Base-by-base conservation (phyloP, 1,140 invertebrate species). In the Leptestheria dahalacensis region DNA sequence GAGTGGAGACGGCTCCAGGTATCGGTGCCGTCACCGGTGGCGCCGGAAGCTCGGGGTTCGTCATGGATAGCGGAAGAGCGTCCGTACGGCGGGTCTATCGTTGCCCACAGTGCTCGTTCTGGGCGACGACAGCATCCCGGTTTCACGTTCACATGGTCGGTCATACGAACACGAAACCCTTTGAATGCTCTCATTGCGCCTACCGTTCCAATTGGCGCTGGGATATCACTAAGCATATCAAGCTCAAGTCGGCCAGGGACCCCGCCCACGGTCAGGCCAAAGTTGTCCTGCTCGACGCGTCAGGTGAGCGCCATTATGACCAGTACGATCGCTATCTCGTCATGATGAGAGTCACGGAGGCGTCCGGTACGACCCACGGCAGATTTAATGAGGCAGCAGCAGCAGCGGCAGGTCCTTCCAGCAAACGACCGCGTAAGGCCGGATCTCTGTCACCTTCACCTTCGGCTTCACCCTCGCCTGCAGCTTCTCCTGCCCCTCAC, bases 221-320 rank as follows among this genome's bases (percentile, higher is more conserved):
- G 90, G 90, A 93, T 73, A 91, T 97, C 61, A 92, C 88, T 48
- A 95, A 95, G 74, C 92, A 96, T 71, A 94, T 95, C 59, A 84
- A 88, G 69, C 74, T 92, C 65, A 92, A 91, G 76, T 83, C 84
- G 15, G 83, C 83, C 15, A 76, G 86, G 59, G 90, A 93, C 75
- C 78, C 80, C 57, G 80, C 81, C 46, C 87, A 93, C 70, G 21
- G n/a, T 6, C 18, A 29, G 26, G 74, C 77, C n/a, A 84, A 84
- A 71, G 85, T 92, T 53, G 74, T 93, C 61, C 86, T 91, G 79
- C 91, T 90, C 52, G 88, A 92, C 69, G 88, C 91, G 73, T 89
- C 88, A 47, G 91, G 91, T 9, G 77, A 87, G 62, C 76, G 87
- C 60, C 92, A 94, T 71, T 93, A 92, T 71, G 86, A 87, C 66